A percentile compares a stretch with the other conserved stretches of the same genome.
Conservation (phyloP, 1,140 invertebrate genomes). For the Helicoverpa zea region DNA sequence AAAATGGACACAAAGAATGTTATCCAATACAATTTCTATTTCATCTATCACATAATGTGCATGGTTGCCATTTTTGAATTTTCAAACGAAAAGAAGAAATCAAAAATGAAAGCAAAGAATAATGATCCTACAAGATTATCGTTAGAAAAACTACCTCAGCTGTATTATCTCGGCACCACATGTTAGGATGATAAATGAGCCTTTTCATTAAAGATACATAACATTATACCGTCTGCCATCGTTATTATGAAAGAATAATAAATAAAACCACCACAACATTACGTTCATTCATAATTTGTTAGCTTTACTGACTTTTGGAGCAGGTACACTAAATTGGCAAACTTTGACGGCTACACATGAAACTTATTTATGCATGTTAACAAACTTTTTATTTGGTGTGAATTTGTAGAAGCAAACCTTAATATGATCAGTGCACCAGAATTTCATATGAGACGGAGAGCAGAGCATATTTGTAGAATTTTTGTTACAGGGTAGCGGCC, state of each 20-base stretch:
- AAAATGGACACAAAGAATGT: no score
- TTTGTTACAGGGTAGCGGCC: background rate
- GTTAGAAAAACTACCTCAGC: conserved; percentile 13
- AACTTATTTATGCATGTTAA: background rate
- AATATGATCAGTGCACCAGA: background rate
- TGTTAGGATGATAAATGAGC: conserved; percentile 35
- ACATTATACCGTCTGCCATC: background rate
- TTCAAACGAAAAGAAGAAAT: no score
- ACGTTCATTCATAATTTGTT: background rate
- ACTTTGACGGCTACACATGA: background rate
- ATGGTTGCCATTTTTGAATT: no score
- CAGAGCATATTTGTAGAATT: background rate
- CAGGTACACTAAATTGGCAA: background rate
- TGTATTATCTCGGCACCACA: conserved; percentile 15
- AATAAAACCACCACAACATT: background rate
- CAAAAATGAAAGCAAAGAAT: conserved; percentile 10
- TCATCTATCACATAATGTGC: no score
- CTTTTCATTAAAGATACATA: conserved; percentile 12
- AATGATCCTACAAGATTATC: background rate
- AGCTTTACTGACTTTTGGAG: no score
- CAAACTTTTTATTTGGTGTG: background rate
- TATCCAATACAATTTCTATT: no score
- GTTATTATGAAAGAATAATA: conserved; percentile 3
- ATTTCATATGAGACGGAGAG: background rate
- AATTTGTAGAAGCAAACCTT: background rate